phyloP scores from a whole-genome alignment of 2,113 vertebrate genomes.

The Zeus faber region DNA sequence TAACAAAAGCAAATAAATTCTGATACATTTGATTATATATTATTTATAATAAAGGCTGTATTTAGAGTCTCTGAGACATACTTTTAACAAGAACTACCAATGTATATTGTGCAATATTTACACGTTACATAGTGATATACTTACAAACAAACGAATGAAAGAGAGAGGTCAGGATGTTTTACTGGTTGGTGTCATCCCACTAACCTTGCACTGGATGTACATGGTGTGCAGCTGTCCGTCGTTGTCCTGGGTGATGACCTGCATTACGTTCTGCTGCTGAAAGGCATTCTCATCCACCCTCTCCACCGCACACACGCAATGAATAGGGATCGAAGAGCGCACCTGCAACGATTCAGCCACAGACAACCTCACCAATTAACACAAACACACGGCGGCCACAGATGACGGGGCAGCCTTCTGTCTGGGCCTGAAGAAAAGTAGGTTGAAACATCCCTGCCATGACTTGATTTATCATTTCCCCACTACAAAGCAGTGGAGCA shows the following conservation, averaged over 20 bases:
- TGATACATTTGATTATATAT: too few relatives aligned
- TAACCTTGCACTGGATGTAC: conserved; percentile 93
- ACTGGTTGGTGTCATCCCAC: conserved; percentile 9
- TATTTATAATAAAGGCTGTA: too few relatives aligned
- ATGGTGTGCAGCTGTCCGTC: conserved; percentile 74
- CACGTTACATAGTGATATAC: too few relatives aligned
- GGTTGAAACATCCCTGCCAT: conserved; percentile 19
- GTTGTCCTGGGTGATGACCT: conserved; percentile 81
- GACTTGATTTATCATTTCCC: conserved; percentile 22
- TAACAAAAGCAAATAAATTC: too few relatives aligned
- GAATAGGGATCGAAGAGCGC: conserved; percentile 74
- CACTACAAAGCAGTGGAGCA: not conserved
- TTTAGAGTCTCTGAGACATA: too few relatives aligned
- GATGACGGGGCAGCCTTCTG: not conserved
- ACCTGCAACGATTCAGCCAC: conserved; percentile 66
- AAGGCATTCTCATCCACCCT: conserved; percentile 88
- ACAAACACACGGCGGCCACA: conserved; percentile 10
- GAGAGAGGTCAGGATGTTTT: too few relatives aligned
- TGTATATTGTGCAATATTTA: too few relatives aligned
- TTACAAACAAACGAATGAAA: too few relatives aligned
- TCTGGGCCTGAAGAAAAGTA: not conserved
- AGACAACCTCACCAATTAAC: conserved; percentile 50
- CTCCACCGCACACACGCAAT: conserved; percentile 83
- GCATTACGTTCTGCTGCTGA: conserved; percentile 88
- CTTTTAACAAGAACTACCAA: too few relatives aligned